Conservation (phyloP, 1,140 invertebrate genomes). For the Brachionus rotundiformis region DNA sequence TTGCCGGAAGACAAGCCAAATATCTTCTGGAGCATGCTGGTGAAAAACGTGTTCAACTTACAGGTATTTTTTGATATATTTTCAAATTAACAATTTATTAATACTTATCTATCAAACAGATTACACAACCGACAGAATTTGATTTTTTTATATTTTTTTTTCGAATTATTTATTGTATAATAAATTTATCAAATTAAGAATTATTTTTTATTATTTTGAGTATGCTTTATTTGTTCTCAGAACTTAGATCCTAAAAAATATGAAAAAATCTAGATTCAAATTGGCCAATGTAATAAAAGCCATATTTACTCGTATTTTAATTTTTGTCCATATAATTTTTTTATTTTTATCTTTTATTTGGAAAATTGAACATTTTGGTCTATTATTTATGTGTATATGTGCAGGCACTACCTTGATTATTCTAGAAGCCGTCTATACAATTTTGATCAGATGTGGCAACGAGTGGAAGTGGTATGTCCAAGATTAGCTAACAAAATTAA, state of each 20-base stretch:
- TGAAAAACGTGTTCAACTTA: not conserved
- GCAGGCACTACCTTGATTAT: not conserved
- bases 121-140: not conserved
- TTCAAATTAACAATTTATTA: too few species aligned
- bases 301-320: not conserved
- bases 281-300: slow-evolving; percentile 1
- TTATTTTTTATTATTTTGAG: not conserved
- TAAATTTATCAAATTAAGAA: too few species aligned
- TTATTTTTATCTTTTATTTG: slow-evolving; percentile 27
- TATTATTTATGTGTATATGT: not conserved
- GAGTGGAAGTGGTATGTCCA: slow-evolving; percentile 29
- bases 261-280: slow-evolving; percentile 34
- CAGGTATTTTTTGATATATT: not conserved
- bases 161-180: slow-evolving; percentile 14
- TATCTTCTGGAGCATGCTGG: slow-evolving; percentile 20
- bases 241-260: not conserved
- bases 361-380: slow-evolving; percentile 1
- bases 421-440: slow-evolving; percentile 8
- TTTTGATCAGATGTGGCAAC: not conserved
- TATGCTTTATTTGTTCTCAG: not conserved
- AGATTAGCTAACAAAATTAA: too few species aligned
- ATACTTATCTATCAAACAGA: not conserved
- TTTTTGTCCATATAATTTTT: not conserved
- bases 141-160: not conserved
- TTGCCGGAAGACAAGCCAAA: slow-evolving; percentile 72